These are phyloP conservation scores for Oconnorella tubifera DNA, from an alignment of 2,888 invertebrate species.

Conservation along the genomic window DNA sequence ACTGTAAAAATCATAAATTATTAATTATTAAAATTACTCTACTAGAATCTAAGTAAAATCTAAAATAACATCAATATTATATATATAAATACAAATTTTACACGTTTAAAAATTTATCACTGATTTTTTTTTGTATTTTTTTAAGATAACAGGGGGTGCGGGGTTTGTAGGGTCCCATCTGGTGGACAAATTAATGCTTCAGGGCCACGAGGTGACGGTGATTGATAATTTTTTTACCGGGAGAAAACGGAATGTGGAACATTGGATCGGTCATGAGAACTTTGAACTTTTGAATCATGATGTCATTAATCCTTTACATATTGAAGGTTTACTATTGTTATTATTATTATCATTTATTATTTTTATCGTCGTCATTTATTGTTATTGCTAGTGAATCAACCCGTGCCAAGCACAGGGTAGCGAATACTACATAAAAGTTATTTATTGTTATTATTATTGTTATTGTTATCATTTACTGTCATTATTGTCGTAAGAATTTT, in stretches of 20 bases:
- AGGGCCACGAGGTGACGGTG: slow-evolving; percentile 92
- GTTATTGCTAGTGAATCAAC: no score
- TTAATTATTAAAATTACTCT: no score
- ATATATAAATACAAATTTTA: background rate
- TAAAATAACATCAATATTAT: background rate
- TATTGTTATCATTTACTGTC: no score
- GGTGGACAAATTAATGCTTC: slow-evolving; percentile 89
- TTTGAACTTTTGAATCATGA: slow-evolving; percentile 99
- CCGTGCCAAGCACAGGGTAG: no score
- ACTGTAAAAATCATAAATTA: no score
- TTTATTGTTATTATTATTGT: no score
- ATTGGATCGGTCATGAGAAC: slow-evolving; percentile 98
- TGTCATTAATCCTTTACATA: slow-evolving; percentile 92
- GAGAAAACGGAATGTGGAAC: slow-evolving; percentile 91
- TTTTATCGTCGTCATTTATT: no score
- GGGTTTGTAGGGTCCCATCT: slow-evolving; percentile 99
- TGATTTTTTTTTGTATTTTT: no score
- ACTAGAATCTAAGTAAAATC: no score
- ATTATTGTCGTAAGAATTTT: no score
- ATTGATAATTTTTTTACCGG: slow-evolving; percentile 97
- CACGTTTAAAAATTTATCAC: background rate
- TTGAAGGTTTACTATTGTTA: slow-evolving; percentile 91
- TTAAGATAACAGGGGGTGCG: slow-evolving; percentile 86
- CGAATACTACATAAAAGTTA: no score
- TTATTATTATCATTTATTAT: no score